These are phyloP conservation scores for Uropetala carovei DNA, from an alignment of 2,888 invertebrate species.

Conservation along the genomic window DNA sequence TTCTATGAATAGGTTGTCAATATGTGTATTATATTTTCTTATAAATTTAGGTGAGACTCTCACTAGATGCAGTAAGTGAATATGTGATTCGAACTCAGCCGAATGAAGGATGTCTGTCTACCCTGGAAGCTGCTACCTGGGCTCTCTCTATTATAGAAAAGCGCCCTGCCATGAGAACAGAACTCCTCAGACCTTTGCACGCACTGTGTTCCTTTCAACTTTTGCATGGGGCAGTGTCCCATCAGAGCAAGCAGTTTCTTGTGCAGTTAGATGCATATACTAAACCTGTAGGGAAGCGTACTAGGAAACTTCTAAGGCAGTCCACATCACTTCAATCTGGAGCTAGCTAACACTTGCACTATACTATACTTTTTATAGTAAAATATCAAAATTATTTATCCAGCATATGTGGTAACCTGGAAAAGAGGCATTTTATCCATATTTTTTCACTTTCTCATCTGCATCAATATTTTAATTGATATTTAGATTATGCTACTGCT, in stretches of 20 bases:
- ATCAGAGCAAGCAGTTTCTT: constrained; percentile 92
- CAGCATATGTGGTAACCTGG: no score
- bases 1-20: neutral
- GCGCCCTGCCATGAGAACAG: constrained; percentile 80
- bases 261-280: constrained; percentile 51
- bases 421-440: no score
- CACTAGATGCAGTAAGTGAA: constrained; percentile 84
- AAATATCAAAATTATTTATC: no score
- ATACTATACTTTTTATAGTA: no score
- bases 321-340: neutral
- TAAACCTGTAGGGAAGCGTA: constrained; percentile 62
- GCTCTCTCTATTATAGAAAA: constrained; percentile 87
- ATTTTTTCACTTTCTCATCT: no score
- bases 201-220: constrained; percentile 91
- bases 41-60: constrained; percentile 82
- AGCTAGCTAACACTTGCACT: neutral
- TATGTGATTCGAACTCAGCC: constrained; percentile 97
- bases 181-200: constrained; percentile 87
- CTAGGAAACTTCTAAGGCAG: constrained; percentile 55
- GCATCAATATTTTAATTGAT: no score
- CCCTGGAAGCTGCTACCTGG: constrained; percentile 90
- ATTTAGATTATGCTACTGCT: no score
- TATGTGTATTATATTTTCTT: neutral
- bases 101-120: constrained; percentile 93
- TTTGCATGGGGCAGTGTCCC: constrained; percentile 93